Percentiles rank a stretch among this genome's conserved stretches.
phyloP scores from a whole-genome alignment of 2,888 invertebrate species.

The Dryococelus australis region DNA sequence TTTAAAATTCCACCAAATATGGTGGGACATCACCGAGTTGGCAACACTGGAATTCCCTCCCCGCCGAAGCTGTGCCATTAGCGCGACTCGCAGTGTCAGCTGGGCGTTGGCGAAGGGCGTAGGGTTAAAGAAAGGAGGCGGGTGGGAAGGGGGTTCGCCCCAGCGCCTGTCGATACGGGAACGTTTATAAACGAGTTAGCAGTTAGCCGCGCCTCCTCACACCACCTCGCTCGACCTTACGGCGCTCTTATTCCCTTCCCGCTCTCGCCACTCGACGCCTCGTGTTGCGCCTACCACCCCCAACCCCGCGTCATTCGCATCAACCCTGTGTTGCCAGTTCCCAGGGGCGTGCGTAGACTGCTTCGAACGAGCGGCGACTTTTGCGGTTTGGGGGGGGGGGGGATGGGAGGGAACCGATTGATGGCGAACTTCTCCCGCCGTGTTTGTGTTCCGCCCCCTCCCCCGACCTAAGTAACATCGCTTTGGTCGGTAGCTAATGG shows the following conservation, averaged over 20 bases:
- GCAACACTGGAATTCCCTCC: no score
- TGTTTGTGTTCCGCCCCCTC: background rate
- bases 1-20: no score
- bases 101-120: no score
- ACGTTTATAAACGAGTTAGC: conserved; percentile 9
- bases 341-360: background rate
- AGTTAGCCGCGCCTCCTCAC: background rate
- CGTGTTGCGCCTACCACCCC: no score
- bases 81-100: no score
- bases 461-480: no score
- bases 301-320: no score
- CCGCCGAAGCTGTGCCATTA: no score
- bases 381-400: background rate
- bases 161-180: background rate
- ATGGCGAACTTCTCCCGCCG: background rate
- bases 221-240: background rate
- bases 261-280: no score
- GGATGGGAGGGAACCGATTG: background rate
- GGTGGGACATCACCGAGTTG: no score
- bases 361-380: background rate
- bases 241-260: background rate
- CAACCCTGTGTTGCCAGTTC: background rate
- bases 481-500: no score
- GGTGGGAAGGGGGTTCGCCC: background rate
- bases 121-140: no score